Evolutionary conservation across 2,113 vertebrate species (phyloP).

Genomic region (Neolamprologus devosi): DNA sequence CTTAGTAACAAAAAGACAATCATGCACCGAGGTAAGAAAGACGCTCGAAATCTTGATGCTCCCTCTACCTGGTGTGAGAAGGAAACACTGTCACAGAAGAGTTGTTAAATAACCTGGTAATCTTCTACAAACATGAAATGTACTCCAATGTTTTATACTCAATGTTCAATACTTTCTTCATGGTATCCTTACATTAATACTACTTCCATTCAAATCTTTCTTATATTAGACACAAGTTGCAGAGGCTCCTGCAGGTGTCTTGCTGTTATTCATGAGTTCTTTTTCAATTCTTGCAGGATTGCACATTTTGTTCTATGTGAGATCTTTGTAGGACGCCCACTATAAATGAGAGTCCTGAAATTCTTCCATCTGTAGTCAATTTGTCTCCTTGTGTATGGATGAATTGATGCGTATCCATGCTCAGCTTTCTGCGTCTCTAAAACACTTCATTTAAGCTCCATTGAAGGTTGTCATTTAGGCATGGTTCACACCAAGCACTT

Average conservation of each 20-base stretch:
- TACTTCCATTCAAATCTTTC: not conserved
- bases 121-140: rapidly evolving
- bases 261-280: not conserved
- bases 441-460: not conserved
- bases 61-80: not conserved
- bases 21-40: not conserved
- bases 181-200: not conserved
- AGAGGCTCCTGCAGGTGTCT: not conserved
- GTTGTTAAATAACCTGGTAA: not conserved
- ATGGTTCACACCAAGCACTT: not conserved
- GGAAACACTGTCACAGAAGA: not conserved
- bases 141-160: not conserved
- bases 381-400: not conserved
- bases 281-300: not conserved
- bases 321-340: not conserved
- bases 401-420: not conserved
- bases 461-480: not conserved
- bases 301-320: not conserved
- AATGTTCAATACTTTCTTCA: not conserved
- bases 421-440: not conserved
- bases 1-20: not conserved
- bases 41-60: not conserved
- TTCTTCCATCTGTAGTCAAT: not conserved
- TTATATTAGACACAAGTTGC: not conserved
- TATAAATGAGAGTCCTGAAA: not conserved